A percentile compares a stretch with the other conserved stretches of the same genome.
Evolutionary conservation across 2,113 vertebrate genomes (phyloP).

Genomic region (Chunga burmeisteri): DNA sequence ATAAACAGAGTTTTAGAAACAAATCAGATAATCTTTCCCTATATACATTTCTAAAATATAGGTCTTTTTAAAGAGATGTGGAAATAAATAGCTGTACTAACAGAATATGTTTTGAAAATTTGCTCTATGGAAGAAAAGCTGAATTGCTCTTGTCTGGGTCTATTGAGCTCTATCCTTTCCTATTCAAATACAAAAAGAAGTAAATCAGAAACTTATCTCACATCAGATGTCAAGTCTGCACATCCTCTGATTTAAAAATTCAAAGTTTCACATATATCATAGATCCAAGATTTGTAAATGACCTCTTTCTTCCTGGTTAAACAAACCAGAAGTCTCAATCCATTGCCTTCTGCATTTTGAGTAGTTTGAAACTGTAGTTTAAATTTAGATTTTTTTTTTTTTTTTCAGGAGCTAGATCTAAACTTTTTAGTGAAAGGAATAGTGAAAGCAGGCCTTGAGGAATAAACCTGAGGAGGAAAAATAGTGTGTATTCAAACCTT

Average conservation of each 20-base stretch:
- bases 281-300: neutral
- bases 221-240: neutral
- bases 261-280: neutral
- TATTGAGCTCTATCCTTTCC: neutral
- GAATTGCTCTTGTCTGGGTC: neutral
- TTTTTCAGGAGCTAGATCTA: neutral
- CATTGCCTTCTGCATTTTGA: neutral
- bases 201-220: neutral
- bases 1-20: neutral
- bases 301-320: neutral
- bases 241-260: neutral
- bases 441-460: neutral
- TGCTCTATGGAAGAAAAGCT: neutral
- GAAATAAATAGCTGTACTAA: neutral
- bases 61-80: neutral
- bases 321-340: neutral
- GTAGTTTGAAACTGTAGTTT: neutral
- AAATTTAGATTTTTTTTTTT: neutral
- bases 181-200: neutral
- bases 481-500: neutral
- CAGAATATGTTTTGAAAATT: neutral
- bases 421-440: neutral
- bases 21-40: neutral
- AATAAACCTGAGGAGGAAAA: neutral
- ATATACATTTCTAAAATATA: neutral